These are phyloP conservation scores for Torymus aiolomorphi DNA, from an alignment of 2,888 invertebrate species.

Conservation along the genomic window DNA sequence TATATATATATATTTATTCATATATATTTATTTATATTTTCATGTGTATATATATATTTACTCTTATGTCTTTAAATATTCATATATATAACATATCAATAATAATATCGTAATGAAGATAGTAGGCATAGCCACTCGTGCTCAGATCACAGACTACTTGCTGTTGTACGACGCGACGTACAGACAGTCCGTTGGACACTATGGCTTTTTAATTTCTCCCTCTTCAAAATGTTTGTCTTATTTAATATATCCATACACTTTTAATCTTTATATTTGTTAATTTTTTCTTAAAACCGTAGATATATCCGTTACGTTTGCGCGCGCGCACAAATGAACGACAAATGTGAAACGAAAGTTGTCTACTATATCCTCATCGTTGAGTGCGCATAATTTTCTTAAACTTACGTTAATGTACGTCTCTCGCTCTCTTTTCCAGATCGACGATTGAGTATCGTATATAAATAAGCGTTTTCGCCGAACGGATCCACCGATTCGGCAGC, in stretches of 20 bases:
- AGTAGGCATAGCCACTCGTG: constrained; percentile 75
- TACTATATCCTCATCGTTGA: background rate
- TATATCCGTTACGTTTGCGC: background rate
- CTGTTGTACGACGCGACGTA: constrained; percentile 70
- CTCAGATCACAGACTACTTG: constrained; percentile 75
- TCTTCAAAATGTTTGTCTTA: constrained; percentile 11
- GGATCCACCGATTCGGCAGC: constrained; percentile 33
- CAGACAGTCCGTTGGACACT: constrained; percentile 74
- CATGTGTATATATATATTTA: constrained; percentile 56
- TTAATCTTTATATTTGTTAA: background rate
- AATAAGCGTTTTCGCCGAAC: constrained; percentile 40
- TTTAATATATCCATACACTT: background rate
- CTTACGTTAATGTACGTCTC: constrained; percentile 37
- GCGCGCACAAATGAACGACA: too few species aligned
- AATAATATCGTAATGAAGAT: constrained; percentile 73
- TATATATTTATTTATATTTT: constrained; percentile 45
- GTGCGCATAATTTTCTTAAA: constrained; percentile 4
- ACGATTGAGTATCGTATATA: constrained; percentile 30
- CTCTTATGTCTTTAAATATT: constrained; percentile 65
- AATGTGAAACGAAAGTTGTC: too few species aligned
- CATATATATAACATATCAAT: constrained; percentile 72
- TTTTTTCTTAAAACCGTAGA: background rate
- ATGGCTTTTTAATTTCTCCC: constrained; percentile 68
- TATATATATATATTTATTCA: constrained; percentile 35
- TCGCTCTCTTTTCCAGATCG: constrained; percentile 34